These are phyloP conservation scores for Palaemon carinicauda DNA, from an alignment of 1,140 invertebrate species.

Conservation along the genomic window DNA sequence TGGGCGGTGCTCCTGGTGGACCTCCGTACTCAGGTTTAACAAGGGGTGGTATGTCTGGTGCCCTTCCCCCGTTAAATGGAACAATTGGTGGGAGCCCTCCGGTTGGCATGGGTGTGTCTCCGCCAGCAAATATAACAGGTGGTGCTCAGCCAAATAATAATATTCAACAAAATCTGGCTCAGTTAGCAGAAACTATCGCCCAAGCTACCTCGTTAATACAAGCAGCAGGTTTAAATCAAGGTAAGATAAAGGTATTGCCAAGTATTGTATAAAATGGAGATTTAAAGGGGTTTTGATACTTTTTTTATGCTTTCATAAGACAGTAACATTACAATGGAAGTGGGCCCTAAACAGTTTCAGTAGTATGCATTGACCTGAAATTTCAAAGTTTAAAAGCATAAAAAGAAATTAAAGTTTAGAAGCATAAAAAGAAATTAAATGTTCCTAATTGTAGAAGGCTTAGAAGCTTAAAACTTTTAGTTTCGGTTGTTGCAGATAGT, in stretches of 20 bases:
- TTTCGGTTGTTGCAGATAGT: too few species aligned
- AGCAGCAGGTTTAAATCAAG: conserved; percentile 71
- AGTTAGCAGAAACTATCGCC: conserved; percentile 75
- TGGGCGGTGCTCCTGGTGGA: conserved; percentile 48
- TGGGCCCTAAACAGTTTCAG: too few species aligned
- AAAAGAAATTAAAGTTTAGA: too few species aligned
- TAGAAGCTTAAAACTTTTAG: too few species aligned
- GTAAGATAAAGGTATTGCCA: conserved; percentile 43
- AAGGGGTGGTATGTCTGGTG: conserved; percentile 32
- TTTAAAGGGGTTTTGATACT: too few species aligned
- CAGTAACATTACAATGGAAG: too few species aligned
- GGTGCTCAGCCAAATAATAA: conserved; percentile 46
- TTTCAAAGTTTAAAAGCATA: too few species aligned
- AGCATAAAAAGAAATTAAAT: too few species aligned
- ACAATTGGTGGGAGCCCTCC: conserved; percentile 52
- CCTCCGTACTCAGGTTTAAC: conserved; percentile 40
- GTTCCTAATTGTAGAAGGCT: too few species aligned
- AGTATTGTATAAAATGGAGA: too few species aligned
- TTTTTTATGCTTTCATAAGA: too few species aligned
- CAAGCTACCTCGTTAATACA: conserved; percentile 76
- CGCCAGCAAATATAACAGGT: not conserved
- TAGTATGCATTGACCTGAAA: too few species aligned
- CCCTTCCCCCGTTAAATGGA: conserved; percentile 52
- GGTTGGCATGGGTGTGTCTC: conserved; percentile 7
- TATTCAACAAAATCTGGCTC: conserved; percentile 68